Conservation (phyloP, 2,888 invertebrate species). For the Mimumesa dahlbomi region DNA sequence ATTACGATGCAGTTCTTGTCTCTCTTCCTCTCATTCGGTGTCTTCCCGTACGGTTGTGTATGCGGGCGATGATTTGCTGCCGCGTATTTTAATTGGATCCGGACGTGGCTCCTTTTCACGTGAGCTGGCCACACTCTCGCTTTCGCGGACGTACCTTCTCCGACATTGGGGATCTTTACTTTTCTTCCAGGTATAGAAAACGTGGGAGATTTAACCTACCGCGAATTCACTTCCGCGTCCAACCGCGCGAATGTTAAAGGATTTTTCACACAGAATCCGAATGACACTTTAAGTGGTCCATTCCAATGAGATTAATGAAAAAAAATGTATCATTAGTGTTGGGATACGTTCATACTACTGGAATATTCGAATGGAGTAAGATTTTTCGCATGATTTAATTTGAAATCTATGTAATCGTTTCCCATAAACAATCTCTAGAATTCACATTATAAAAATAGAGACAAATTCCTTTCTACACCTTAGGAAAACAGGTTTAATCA, state of each 20-base stretch:
- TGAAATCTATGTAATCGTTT: too few relatives aligned
- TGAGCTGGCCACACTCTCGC: constrained; percentile 54
- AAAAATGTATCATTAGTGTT: too few relatives aligned
- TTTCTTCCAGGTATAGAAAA: constrained; percentile 23
- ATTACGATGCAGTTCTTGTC: constrained; percentile 25
- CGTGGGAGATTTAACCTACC: constrained; percentile 36
- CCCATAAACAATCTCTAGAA: too few relatives aligned
- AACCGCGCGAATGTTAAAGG: constrained; percentile 12
- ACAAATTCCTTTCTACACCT: too few relatives aligned
- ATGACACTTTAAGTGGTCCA: too few relatives aligned
- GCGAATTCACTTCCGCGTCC: constrained; percentile 38
- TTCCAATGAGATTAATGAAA: too few relatives aligned
- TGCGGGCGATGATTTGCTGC: constrained; percentile 55
- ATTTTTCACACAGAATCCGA: constrained; percentile 21
- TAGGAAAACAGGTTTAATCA: too few relatives aligned
- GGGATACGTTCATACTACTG: too few relatives aligned
- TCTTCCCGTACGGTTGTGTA: constrained; percentile 24
- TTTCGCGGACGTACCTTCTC: constrained; percentile 42
- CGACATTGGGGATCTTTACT: constrained; percentile 17
- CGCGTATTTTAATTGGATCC: constrained; percentile 56
- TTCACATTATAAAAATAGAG: too few relatives aligned
- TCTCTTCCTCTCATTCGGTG: constrained; percentile 14
- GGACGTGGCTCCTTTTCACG: constrained; percentile 46
- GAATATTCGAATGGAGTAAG: too few relatives aligned
- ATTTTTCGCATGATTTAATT: too few relatives aligned